Conservation (phyloP, 92 coral and sea anemone species). For the Desmophyllum pertusum region DNA sequence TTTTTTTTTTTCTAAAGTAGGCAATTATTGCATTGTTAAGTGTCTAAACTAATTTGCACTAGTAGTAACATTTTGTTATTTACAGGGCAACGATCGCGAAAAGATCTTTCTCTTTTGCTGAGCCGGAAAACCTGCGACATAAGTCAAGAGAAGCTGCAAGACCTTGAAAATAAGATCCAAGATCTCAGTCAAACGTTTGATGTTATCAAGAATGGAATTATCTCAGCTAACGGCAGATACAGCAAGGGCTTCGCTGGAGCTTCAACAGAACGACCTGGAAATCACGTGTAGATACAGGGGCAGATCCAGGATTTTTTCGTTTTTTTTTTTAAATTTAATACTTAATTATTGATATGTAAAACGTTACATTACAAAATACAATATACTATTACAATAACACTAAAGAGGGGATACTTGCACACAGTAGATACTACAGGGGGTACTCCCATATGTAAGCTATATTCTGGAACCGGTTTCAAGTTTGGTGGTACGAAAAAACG, state of each 20-base stretch:
- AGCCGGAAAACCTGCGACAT: neutral
- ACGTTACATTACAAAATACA: too few species aligned
- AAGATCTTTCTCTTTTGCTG: neutral
- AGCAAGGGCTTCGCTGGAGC: neutral
- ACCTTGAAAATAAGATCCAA: conserved; percentile 11
- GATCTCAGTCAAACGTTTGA: conserved; percentile 16
- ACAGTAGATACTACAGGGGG: too few species aligned
- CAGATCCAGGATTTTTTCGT: too few species aligned
- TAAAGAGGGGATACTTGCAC: too few species aligned
- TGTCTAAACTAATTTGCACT: neutral
- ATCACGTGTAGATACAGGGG: neutral
- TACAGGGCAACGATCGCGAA: neutral
- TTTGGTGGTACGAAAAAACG: too few species aligned
- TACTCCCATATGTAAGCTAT: too few species aligned
- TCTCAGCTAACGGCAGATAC: neutral
- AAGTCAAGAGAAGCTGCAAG: conserved; percentile 13
- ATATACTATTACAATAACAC: too few species aligned
- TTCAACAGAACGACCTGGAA: neutral
- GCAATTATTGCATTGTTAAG: neutral
- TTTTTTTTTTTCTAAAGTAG: too few species aligned
- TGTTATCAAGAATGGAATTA: neutral
- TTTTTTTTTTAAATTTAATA: too few species aligned
- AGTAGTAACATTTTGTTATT: neutral
- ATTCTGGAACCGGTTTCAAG: too few species aligned
- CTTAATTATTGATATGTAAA: too few species aligned